phyloP scores from a whole-genome alignment of 2,797 vertebrate species.

The Tragelaphus eurycerus region DNA sequence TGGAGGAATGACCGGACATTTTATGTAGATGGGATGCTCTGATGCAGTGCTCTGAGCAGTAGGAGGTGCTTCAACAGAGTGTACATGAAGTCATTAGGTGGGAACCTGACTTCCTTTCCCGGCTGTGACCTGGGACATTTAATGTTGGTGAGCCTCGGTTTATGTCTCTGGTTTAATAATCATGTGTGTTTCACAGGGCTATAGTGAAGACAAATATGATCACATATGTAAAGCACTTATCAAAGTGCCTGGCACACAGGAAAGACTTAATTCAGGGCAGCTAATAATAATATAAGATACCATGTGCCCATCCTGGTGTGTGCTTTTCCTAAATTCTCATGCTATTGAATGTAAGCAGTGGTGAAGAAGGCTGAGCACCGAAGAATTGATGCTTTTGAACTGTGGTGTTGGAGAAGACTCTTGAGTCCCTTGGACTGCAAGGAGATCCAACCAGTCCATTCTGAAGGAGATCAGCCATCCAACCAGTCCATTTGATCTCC shows the following conservation, averaged over 20 bases:
- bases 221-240: neutral
- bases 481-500: too few relatives aligned
- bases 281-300: neutral
- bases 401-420: too few relatives aligned
- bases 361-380: accelerated
- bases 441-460: too few relatives aligned
- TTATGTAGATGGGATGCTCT: neutral
- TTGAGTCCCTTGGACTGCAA: too few relatives aligned
- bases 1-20: accelerated
- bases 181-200: neutral
- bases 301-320: accelerated
- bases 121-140: neutral
- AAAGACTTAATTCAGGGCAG: neutral
- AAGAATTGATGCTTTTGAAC: too few relatives aligned
- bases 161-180: neutral
- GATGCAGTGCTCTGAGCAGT: accelerated
- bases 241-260: neutral
- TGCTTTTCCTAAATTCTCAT: neutral
- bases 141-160: neutral
- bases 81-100: neutral
- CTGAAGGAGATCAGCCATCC: too few relatives aligned
- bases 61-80: accelerated
- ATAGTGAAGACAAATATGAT: neutral
- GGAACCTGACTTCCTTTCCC: neutral
- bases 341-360: neutral